Evolutionary conservation across 1,140 invertebrate species (phyloP).

Genomic region (Wiebesia pumilae): DNA sequence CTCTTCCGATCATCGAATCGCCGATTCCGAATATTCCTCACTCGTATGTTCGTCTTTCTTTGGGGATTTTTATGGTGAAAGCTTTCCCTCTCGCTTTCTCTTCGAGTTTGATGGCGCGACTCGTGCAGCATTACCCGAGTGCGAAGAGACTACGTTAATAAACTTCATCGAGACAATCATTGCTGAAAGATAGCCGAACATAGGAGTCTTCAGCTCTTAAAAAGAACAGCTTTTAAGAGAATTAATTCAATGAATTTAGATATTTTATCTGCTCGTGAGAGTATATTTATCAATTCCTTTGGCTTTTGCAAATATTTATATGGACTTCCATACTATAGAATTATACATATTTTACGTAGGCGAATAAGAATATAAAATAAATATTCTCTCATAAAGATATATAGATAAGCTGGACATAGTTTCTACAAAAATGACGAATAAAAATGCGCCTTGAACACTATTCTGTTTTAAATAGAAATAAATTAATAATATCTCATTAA

Average conservation of each 20-base stretch:
- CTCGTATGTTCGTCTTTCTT: conserved; percentile 49
- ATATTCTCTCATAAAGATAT: too few relatives aligned
- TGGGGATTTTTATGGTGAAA: conserved; percentile 43
- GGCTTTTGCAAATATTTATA: neutral
- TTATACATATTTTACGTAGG: neutral
- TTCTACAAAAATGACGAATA: too few relatives aligned
- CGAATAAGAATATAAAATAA: too few relatives aligned
- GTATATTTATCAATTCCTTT: neutral
- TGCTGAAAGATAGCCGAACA: conserved; percentile 1
- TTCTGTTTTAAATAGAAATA: too few relatives aligned
- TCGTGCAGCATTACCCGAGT: conserved; percentile 23
- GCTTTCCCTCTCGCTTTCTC: conserved; percentile 14
- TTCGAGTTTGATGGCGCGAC: neutral
- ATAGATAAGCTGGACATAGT: too few relatives aligned
- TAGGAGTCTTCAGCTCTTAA: neutral
- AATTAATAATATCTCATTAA: neutral
- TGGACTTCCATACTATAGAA: neutral
- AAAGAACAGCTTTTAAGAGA: conserved; percentile 11
- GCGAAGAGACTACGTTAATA: conserved; percentile 39
- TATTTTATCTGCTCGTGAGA: neutral
- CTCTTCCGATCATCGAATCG: conserved; percentile 50
- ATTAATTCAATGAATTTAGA: conserved; percentile 22
- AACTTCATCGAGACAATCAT: conserved; percentile 37
- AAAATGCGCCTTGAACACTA: too few relatives aligned
- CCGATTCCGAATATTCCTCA: conserved; percentile 49